Percentiles rank a stretch among this genome's conserved stretches.
Evolutionary conservation across 2,888 invertebrate species (phyloP).

Genomic region (Cryptocephalus primarius): DNA sequence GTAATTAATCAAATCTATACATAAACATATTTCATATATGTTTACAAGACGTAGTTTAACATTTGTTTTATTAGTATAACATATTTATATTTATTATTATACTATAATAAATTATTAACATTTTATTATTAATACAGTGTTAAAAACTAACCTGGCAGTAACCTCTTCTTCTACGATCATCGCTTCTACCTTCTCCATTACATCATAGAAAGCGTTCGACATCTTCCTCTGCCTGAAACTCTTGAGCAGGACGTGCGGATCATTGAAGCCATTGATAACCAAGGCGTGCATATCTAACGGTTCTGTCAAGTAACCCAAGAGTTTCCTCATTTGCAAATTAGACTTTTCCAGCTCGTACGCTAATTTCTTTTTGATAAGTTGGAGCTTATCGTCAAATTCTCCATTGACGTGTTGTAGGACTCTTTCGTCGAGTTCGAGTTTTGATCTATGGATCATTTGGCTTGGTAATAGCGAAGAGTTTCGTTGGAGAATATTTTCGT

Average conservation of each 20-base stretch:
- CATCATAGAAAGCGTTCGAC: slow-evolving; percentile 44
- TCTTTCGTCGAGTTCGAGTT: slow-evolving; percentile 56
- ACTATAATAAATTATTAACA: no score
- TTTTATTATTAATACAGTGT: no score
- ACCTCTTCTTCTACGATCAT: slow-evolving; percentile 48
- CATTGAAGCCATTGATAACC: slow-evolving; percentile 45
- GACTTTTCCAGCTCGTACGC: slow-evolving; percentile 63
- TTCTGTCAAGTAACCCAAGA: slow-evolving; percentile 47
- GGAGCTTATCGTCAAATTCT: slow-evolving; percentile 48
- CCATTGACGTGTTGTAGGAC: slow-evolving; percentile 51
- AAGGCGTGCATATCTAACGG: slow-evolving; percentile 56
- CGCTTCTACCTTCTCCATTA: slow-evolving; percentile 45
- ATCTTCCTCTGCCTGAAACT: slow-evolving; percentile 55
- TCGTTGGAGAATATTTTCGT: slow-evolving; percentile 17
- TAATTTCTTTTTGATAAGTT: slow-evolving; percentile 51
- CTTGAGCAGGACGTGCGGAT: slow-evolving; percentile 38
- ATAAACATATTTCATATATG: no score
- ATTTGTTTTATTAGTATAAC: no score
- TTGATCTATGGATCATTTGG: slow-evolving; percentile 46
- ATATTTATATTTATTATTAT: no score
- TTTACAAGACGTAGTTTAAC: no score
- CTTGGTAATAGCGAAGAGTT: slow-evolving; percentile 51
- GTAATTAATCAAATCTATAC: no score
- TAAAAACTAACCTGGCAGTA: slow-evolving; percentile 40
- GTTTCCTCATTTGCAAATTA: slow-evolving; percentile 39